Evolutionary conservation across 2,797 vertebrate genomes (phyloP), one percentile per base, ranked within the genome.

Genomic region (Leucoraja ocellata): DNA sequence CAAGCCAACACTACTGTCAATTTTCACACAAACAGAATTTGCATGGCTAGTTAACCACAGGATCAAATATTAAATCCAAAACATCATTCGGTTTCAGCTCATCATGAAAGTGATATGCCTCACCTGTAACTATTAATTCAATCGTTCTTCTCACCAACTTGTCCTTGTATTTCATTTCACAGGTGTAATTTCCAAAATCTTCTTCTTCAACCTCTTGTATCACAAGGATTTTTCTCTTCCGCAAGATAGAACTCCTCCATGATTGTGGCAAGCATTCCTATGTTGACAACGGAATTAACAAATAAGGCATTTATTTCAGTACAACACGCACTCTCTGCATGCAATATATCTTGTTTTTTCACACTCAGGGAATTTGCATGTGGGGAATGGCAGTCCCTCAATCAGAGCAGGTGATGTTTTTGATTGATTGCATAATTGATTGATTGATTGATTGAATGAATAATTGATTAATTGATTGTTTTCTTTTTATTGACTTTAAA

Each of bases 171-270:
- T 98, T 98, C 65, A 99, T 95, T 95, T 99, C 98, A 94, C 98
- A 99, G 21, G 98, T 99, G 93, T 99, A 99, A 95, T 99, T 99
- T 93, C 98, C 98, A 93, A 97, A 97, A 93, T 99, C 98, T 78
- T 97, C 97, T 95, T 99, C 98, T 95, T 98, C 97, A 94, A 99
- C 97, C 93, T 98, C 97, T 93, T 98, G 98, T 94, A 99, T 98
- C 95, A 98, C 96, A 93, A 99, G 96, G 94, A 97, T 96, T 92
- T 98, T 99, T 94, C 97, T 97, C 95, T 99, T 99, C 93, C 98
- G 97, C 94, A 96, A 95, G 86, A 99, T 96, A 94, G 97, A 93
- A 46, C 96, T 98, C 94, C 98, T 97, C 98, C 98, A 99, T 94
- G 98, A 96, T 95, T 98, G 98, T 93, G 96, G 97, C 94, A 98